Base-by-base conservation (phyloP, 2,888 invertebrate species). In the Syrista parreyssii region DNA sequence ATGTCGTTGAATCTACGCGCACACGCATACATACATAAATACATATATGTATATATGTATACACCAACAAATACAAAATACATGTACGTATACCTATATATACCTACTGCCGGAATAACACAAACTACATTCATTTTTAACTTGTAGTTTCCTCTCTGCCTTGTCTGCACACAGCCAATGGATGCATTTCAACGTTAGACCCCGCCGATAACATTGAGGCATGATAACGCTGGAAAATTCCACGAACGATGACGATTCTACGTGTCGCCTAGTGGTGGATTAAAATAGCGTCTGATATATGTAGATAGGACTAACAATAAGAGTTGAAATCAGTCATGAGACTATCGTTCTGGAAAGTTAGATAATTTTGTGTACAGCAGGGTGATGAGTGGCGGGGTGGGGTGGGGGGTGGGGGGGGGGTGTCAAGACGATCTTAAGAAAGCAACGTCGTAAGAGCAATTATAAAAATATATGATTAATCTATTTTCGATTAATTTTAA, bases 1-100 rank as follows among this genome's bases (percentile, higher is more conserved):
- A 12, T 23, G 9, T 6, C 15, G 15, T 40, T 40, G 6, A 34
- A 73, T 15, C 4, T 40, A 0, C n/a, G n/a, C n/a, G n/a, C n/a
- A n/a, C n/a, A n/a, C n/a, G n/a, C n/a, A n/a, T 76, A 11, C 34
- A 35, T 23, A 71, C 36, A 12, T 68, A 69, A 74, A 74, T 55
- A 55, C 15, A 77, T n/a, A 11, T 34, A 34, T 34, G 3, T 1
- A 12, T 1, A 72, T 32, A 68, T 23, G 30, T 55, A 72, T 33
- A 35, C 31, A 35, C 15, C 15, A 34, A 68, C 35, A 36, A 35
- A 71, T 33, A 72, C 31, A 23, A 23, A 23, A 55, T 55, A 23
- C 23, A 55, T 55, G 1, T 9, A 55, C 23, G 1, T 9, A 55
- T 55, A 55, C 55, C 40, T 33, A 68, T 31, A 75, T 55, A 55